phyloP scores from a whole-genome alignment of 1,140 invertebrate species.

The Asobara japonica region DNA sequence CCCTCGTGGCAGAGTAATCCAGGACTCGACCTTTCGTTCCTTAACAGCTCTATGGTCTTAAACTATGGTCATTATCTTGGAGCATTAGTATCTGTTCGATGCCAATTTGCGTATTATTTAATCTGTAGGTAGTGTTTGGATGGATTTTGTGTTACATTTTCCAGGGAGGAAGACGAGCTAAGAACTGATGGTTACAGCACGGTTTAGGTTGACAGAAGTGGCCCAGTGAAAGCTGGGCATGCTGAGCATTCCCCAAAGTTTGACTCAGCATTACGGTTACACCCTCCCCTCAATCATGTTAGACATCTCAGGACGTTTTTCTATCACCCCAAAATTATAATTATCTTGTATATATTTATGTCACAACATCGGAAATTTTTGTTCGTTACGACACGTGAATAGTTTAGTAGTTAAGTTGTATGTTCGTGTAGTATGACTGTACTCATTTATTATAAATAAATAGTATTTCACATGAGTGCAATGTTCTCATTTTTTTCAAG shows the following conservation, averaged over 20 bases:
- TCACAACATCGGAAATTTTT: slow-evolving; percentile 35
- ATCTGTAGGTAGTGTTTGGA: slow-evolving; percentile 28
- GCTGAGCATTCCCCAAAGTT: not conserved
- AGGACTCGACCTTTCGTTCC: not conserved
- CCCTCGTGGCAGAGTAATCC: no score
- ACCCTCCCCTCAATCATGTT: slow-evolving; percentile 40
- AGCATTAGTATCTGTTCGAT: not conserved
- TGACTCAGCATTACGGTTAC: not conserved
- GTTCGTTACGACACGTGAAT: slow-evolving; percentile 11
- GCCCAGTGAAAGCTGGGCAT: not conserved
- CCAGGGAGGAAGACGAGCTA: slow-evolving; percentile 44
- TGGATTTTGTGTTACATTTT: not conserved
- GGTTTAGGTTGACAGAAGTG: slow-evolving; percentile 20
- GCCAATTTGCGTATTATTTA: slow-evolving; percentile 28
- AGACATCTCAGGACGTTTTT: slow-evolving; percentile 48
- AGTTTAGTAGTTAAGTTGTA: slow-evolving; percentile 46
- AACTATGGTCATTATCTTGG: slow-evolving; percentile 3
- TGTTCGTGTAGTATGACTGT: slow-evolving; percentile 45
- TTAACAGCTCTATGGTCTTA: not conserved
- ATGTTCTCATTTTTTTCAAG: not conserved
- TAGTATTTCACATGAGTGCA: not conserved
- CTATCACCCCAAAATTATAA: slow-evolving; percentile 30
- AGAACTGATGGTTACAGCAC: slow-evolving; percentile 27
- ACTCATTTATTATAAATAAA: slow-evolving; percentile 35
- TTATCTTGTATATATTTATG: slow-evolving; percentile 49